Percentiles rank a stretch among this genome's conserved stretches.
Evolutionary conservation across 2,888 invertebrate species (phyloP).

Genomic region (Gibbula magus): DNA sequence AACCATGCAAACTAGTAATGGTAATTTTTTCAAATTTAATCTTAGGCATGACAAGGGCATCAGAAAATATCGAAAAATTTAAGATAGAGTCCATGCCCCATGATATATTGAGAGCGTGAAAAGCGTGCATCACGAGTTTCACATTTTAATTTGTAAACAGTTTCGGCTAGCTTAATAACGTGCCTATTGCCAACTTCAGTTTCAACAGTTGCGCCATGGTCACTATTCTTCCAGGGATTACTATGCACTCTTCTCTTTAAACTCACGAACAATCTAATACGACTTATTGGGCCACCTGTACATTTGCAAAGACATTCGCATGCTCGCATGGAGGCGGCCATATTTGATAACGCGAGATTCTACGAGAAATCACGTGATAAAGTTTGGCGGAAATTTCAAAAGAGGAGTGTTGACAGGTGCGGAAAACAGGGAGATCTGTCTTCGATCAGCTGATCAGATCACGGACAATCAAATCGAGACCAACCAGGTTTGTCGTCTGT

Average conservation of each 20-base stretch:
- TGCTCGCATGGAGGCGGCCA: conserved; percentile 26
- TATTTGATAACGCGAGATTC: not conserved
- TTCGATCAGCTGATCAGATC: too few relatives aligned
- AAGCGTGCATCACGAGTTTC: too few relatives aligned
- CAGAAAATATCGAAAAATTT: too few relatives aligned
- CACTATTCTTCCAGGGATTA: conserved; percentile 23
- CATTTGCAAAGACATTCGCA: not conserved
- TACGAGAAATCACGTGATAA: not conserved
- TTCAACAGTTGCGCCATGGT: conserved; percentile 14
- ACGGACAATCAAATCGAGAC: not conserved
- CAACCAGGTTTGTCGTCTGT: too few relatives aligned
- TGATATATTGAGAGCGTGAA: too few relatives aligned
- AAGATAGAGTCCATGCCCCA: too few relatives aligned
- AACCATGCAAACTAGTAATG: too few relatives aligned
- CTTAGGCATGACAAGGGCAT: too few relatives aligned
- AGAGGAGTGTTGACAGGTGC: not conserved
- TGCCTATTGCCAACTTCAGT: conserved; percentile 22
- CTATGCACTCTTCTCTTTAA: conserved; percentile 5
- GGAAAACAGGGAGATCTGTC: too few relatives aligned
- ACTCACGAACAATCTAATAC: not conserved
- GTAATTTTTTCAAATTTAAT: too few relatives aligned
- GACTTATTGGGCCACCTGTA: not conserved
- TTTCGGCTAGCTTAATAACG: too few relatives aligned
- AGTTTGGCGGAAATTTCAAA: not conserved
- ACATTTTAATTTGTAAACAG: too few relatives aligned